Evolutionary conservation across 1,140 invertebrate genomes (phyloP), one percentile per base, ranked within the genome.

Genomic region (Drosophila paulistorum): DNA sequence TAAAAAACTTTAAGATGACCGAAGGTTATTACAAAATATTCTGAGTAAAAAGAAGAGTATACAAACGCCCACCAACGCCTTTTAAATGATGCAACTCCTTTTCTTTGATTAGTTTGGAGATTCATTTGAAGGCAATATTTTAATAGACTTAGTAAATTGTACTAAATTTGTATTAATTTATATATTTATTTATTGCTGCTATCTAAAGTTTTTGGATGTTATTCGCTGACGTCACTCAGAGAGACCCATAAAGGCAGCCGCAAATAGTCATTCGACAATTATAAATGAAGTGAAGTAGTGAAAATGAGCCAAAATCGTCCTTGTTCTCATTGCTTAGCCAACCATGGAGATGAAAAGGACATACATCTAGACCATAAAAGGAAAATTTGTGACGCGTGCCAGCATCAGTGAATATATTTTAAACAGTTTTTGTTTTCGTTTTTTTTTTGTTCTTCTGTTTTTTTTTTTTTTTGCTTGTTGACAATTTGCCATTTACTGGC

Each of bases 401-500:
- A 51, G 45, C 45, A 51, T 51, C 45, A 11, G 13, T 51, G 45
- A 51, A 51, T 20, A 23, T 51, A 9, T 17, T 58, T 37, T 58
- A 17, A 17, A 10, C 3, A 17, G 13, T 58, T 33, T 63, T 30
- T 57, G 2, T 45, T 39, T 35, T 10, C 14, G 13, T 33, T 14
- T 9, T 13, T 14, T 58, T 30, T 17, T 58, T 33, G n/a, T 14
- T 33, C 2, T n/a, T 5, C n/a, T 11, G 2, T 33, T 51, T 11
- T 33, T 33, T 14, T 14, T 7, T 5, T 33, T 3, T 7, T 57
- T 51, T 23, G 45, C 45, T 51, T 20, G 17, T 23, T 51, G 45
- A 51, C 45, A 51, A 37, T 57, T 65, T 48, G 30, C 30, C 30
- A 30, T 30, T 30, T 30, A 6, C 48, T 64, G 66, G 75, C 80